phyloP scores from a whole-genome alignment of 2,113 vertebrate genomes.

The Hippolais icterina region DNA sequence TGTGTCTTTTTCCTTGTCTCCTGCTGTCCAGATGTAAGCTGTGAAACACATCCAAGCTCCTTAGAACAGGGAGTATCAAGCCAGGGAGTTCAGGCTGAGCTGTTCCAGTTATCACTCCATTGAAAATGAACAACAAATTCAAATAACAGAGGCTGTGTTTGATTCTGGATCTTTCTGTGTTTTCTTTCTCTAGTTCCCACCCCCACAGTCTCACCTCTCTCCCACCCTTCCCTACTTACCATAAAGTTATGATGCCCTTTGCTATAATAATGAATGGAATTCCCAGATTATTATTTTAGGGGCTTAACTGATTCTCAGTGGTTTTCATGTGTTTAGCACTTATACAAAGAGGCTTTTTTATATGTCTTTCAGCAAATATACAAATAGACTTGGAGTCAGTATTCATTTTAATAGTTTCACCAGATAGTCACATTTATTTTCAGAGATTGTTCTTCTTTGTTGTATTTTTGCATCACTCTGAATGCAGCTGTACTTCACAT shows the following conservation, averaged over 20 bases:
- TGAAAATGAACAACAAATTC: slow-evolving; percentile 50
- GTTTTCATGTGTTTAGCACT: slow-evolving; percentile 23
- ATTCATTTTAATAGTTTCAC: slow-evolving; percentile 25
- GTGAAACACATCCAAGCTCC: slow-evolving; percentile 23
- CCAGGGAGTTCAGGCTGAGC: neutral
- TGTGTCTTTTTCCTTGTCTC: neutral
- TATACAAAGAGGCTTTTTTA: slow-evolving; percentile 44
- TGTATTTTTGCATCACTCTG: neutral
- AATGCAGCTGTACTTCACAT: neutral
- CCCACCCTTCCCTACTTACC: neutral
- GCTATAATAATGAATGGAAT: slow-evolving; percentile 46
- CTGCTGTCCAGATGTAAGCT: slow-evolving; percentile 32
- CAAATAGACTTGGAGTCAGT: slow-evolving; percentile 10
- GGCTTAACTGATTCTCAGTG: slow-evolving; percentile 27
- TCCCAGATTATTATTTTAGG: slow-evolving; percentile 58
- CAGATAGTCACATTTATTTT: slow-evolving; percentile 29
- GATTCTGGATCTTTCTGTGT: neutral
- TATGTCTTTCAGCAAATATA: slow-evolving; percentile 15
- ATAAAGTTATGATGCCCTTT: slow-evolving; percentile 44
- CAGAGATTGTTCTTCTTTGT: neutral
- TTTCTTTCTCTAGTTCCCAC: neutral
- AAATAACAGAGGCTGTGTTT: neutral
- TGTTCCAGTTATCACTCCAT: slow-evolving; percentile 30
- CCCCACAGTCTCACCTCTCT: neutral
- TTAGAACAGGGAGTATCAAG: neutral